Conservation (phyloP, 2,797 vertebrate genomes). For the Natrix natrix region DNA sequence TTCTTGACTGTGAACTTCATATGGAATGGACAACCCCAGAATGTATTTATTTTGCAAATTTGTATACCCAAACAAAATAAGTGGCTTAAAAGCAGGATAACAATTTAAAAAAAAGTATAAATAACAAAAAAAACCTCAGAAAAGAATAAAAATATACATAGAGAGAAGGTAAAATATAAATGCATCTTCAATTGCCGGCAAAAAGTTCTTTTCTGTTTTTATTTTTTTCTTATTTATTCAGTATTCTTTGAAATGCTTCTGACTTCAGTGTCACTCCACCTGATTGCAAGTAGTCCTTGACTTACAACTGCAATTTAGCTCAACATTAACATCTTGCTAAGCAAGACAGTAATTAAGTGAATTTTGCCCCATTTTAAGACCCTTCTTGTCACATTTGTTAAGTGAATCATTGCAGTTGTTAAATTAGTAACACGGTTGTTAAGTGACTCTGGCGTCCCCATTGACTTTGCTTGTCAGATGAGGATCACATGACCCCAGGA, state of each 20-base stretch:
- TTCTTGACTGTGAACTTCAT: background rate
- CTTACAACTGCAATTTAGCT: background rate
- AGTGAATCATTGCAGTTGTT: background rate
- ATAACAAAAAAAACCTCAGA: background rate
- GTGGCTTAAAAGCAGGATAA: background rate
- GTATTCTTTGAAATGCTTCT: background rate
- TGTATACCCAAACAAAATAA: background rate
- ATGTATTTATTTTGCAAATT: background rate
- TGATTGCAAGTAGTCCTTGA: background rate
- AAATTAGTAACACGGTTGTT: background rate
- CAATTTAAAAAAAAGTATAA: background rate
- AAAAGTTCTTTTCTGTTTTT: background rate
- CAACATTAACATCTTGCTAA: background rate
- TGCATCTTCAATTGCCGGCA: background rate
- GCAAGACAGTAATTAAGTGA: background rate
- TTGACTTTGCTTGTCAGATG: background rate
- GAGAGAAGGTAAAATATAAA: background rate
- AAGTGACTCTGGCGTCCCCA: background rate
- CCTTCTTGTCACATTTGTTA: background rate
- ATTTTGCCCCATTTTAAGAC: background rate
- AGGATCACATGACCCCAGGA: background rate
- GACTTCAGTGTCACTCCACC: background rate
- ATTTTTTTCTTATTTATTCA: background rate
- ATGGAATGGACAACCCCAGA: background rate
- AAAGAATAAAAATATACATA: background rate